Evolutionary conservation across 2,113 vertebrate genomes (phyloP).

Genomic region (Calidris pygmaea): DNA sequence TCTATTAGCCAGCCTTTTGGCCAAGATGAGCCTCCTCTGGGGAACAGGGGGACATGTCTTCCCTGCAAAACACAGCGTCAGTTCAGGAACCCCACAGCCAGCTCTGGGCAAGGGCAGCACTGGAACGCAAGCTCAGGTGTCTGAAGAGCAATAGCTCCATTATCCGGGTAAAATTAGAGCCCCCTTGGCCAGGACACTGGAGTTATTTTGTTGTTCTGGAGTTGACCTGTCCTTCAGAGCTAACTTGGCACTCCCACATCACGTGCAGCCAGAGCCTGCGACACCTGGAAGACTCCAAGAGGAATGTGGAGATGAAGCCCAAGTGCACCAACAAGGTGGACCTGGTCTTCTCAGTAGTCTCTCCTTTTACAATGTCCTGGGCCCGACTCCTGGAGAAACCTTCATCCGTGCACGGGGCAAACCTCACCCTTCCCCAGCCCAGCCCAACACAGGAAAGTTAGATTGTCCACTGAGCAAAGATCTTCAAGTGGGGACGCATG

Average conservation of each 20-base stretch:
- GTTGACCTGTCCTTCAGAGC: background rate
- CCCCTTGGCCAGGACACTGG: background rate
- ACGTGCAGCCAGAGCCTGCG: background rate
- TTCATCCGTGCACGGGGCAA: fast-evolving
- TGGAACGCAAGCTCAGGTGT: background rate
- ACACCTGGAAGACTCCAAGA: background rate
- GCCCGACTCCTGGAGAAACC: background rate
- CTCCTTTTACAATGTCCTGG: background rate
- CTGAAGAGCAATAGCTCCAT: background rate
- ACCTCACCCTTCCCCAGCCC: background rate
- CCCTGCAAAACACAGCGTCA: background rate
- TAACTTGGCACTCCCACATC: background rate
- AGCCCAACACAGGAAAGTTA: background rate
- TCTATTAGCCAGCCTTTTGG: background rate
- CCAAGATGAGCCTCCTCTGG: background rate
- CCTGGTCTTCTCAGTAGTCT: background rate
- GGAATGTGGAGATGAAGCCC: background rate
- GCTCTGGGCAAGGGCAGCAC: background rate
- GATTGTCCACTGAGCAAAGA: background rate
- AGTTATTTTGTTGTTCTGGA: background rate
- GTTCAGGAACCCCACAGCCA: background rate
- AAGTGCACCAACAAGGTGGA: background rate
- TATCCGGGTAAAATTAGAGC: background rate
- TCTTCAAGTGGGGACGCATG: fast-evolving
- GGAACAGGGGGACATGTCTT: background rate